Evolutionary conservation across 2,113 vertebrate species (phyloP).

Genomic region (Takifugu bimaculatus): DNA sequence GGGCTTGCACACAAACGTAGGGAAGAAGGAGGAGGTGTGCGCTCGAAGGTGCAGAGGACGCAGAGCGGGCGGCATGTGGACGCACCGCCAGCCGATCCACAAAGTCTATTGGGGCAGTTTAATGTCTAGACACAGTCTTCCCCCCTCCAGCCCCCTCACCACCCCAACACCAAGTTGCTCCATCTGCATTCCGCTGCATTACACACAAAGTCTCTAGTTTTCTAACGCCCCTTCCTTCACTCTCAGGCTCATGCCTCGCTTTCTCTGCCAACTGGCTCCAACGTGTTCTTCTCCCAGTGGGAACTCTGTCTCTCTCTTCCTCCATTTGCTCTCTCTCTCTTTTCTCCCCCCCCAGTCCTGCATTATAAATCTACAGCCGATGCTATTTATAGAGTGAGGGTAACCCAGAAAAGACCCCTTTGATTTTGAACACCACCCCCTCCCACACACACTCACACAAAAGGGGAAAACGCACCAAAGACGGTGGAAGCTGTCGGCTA

Average conservation of each 20-base stretch:
- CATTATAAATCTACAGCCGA: slow-evolving; percentile 65
- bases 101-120: slow-evolving; percentile 42
- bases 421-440: slow-evolving; percentile 30
- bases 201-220: slow-evolving; percentile 44
- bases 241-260: slow-evolving; percentile 36
- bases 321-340: slow-evolving; percentile 42
- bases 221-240: slow-evolving; percentile 49
- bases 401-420: slow-evolving; percentile 69
- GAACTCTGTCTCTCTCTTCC: slow-evolving; percentile 41
- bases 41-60: neutral
- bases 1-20: slow-evolving; percentile 36
- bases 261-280: slow-evolving; percentile 40
- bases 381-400: slow-evolving; percentile 70
- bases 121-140: slow-evolving; percentile 52
- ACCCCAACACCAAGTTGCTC: neutral
- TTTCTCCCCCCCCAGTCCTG: slow-evolving; percentile 31
- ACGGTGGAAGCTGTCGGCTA: slow-evolving; percentile 24
- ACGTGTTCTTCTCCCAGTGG: slow-evolving; percentile 30
- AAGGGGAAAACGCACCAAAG: neutral
- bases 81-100: slow-evolving; percentile 33
- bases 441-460: neutral
- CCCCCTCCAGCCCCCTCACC: neutral
- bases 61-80: slow-evolving; percentile 36
- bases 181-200: slow-evolving; percentile 35
- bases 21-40: slow-evolving; percentile 13